Evolutionary conservation across 2,888 invertebrate species (phyloP), one percentile per base, ranked within the genome.

Genomic region (Siphonodentalium dalli): DNA sequence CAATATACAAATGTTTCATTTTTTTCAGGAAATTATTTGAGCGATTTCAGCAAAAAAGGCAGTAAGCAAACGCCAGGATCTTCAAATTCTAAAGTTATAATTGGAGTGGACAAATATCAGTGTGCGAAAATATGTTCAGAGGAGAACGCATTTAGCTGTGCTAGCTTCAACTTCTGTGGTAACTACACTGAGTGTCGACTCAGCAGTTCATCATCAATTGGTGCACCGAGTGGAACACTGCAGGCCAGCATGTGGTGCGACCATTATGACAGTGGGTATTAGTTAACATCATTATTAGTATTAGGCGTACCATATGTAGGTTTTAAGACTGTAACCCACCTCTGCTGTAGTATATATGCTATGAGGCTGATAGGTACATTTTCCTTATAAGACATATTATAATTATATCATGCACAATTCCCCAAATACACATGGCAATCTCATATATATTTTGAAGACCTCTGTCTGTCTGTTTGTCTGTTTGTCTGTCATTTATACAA

Each of bases 71-170:
- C 70, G 5, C 43, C 52, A 5, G 58, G 71, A 27, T 28, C 29
- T 1, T 65, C 65, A 23, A 66, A 71, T 34, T n/a, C n/a, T 43
- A 58, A 67, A 11, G 58, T 74, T 23, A 52, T 71, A 1, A 41
- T 43, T 28, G 57, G 59, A 3, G 51, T 74, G 7, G 57, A 53
- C 2, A 59, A 67, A 6, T 58, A 59, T 8, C 64, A 70, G 45
- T 74, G 74, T 53, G 72, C 74, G 8, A 68, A 69, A 45, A 38
- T 67, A n/a, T 74, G 74, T 54, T 69, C 68, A 1, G 53, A 71
- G 13, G 61, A 64, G 41, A 64, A 66, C 42, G 41, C 58, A 4
- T 56, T 63, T 20, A 56, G 59, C 24, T 74, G 74, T 49, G 64
- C 66, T 20, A 68, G 66, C 42, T 74, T 74, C 41, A 65, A 66